phyloP scores from a whole-genome alignment of 2,888 invertebrate genomes.

The Apodemia mormo region DNA sequence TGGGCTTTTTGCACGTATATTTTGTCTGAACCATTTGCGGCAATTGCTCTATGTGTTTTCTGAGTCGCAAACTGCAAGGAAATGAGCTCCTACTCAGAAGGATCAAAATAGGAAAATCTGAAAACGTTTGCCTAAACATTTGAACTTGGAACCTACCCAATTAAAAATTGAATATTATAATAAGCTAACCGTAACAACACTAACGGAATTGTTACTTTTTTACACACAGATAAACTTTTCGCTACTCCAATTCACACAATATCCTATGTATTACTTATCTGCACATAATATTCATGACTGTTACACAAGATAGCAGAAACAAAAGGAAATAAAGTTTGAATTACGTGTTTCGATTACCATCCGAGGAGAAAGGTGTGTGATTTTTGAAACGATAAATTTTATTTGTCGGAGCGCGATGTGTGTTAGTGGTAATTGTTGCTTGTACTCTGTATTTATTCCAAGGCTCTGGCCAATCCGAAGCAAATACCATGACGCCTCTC shows the following conservation, averaged over 20 bases:
- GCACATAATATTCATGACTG: background rate
- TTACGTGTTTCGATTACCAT: constrained; percentile 10
- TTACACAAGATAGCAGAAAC: constrained; percentile 9
- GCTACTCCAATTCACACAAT: constrained; percentile 2
- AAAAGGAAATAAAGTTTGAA: constrained; percentile 13
- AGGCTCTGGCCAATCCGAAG: background rate
- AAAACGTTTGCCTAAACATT: no score
- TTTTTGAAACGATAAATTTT: constrained; percentile 6
- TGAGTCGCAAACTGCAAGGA: no score
- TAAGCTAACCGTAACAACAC: no score
- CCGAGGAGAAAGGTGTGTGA: constrained; percentile 12
- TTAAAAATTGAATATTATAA: no score
- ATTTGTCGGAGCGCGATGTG: background rate
- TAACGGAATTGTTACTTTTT: no score
- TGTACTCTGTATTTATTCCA: background rate
- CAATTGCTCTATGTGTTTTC: no score
- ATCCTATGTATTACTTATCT: background rate
- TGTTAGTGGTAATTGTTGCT: background rate
- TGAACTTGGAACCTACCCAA: no score
- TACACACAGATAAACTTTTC: background rate
- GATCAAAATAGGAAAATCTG: no score
- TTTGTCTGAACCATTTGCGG: no score
- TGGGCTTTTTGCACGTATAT: no score
- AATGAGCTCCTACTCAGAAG: no score
- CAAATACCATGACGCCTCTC: background rate